These are phyloP conservation scores for Lamproptera curius DNA, from an alignment of 2,888 invertebrate species.

Conservation along the genomic window DNA sequence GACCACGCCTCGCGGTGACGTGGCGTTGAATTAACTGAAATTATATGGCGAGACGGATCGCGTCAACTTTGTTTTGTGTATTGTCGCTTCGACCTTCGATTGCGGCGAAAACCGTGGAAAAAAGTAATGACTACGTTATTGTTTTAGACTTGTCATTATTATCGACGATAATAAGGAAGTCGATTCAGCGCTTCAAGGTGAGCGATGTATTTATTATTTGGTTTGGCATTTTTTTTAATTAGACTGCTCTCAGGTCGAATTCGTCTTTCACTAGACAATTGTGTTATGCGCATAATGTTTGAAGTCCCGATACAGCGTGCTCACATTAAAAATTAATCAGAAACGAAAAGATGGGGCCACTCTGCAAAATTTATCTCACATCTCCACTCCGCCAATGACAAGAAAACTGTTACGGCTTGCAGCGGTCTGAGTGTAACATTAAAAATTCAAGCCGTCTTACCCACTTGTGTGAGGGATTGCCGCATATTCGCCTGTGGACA, in stretches of 20 bases:
- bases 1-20: constrained; percentile 67
- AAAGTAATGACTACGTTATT: constrained; percentile 61
- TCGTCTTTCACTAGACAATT: constrained; percentile 43
- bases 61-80: constrained; percentile 68
- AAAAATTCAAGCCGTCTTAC: constrained; percentile 76
- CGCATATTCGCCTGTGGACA: constrained; percentile 75
- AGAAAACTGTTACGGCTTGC: constrained; percentile 79
- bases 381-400: constrained; percentile 76
- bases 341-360: constrained; percentile 78
- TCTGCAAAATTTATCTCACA: constrained; percentile 78
- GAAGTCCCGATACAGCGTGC: constrained; percentile 63
- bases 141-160: constrained; percentile 73
- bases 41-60: constrained; percentile 73
- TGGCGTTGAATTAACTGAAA: constrained; percentile 70
- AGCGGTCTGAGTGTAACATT: constrained; percentile 78
- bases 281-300: constrained; percentile 70
- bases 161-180: constrained; percentile 66
- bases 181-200: constrained; percentile 66
- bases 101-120: constrained; percentile 68
- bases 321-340: constrained; percentile 74
- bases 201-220: constrained; percentile 46
- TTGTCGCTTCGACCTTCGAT: constrained; percentile 67
- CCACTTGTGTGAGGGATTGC: constrained; percentile 79
- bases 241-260: too few relatives aligned
- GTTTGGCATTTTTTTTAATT: constrained; percentile 16